A percentile compares a stretch with the other conserved stretches of the same genome.
Evolutionary conservation across 2,888 invertebrate species (phyloP).

Genomic region (Euzetes globulus): DNA sequence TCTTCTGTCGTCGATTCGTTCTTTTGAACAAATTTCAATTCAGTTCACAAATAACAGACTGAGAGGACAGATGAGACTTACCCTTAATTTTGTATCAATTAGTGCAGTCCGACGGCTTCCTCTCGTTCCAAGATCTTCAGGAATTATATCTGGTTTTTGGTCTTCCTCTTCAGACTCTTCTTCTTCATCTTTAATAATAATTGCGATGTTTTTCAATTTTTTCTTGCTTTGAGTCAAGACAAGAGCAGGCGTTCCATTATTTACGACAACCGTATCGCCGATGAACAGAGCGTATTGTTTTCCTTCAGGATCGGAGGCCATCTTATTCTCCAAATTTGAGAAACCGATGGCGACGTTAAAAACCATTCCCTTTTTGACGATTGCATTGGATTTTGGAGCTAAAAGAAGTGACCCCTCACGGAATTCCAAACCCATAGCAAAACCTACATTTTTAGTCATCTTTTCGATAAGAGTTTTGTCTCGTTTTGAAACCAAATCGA

Average conservation of each 20-base stretch:
- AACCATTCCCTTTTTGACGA: conserved; percentile 82
- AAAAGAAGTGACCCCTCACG: conserved; percentile 87
- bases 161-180: conserved; percentile 66
- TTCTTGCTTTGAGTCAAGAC: conserved; percentile 86
- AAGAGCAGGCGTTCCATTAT: conserved; percentile 71
- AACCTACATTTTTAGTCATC: conserved; percentile 90
- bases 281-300: conserved; percentile 88
- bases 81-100: conserved; percentile 79
- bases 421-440: conserved; percentile 97
- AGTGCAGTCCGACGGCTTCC: conserved; percentile 80
- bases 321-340: conserved; percentile 68
- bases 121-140: conserved; percentile 60
- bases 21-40: conserved; percentile 43
- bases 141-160: conserved; percentile 49
- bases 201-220: conserved; percentile 87
- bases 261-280: conserved; percentile 93
- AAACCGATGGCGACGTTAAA: conserved; percentile 93
- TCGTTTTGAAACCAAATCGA: conserved; percentile 73
- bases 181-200: conserved; percentile 66
- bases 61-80: conserved; percentile 45
- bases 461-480: conserved; percentile 76
- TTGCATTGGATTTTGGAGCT: conserved; percentile 73
- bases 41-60: no score
- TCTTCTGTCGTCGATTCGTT: conserved; percentile 94
- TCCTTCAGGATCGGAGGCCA: conserved; percentile 67